phyloP scores from a whole-genome alignment of 2,888 invertebrate genomes.

The Oxystoma pomonae region DNA sequence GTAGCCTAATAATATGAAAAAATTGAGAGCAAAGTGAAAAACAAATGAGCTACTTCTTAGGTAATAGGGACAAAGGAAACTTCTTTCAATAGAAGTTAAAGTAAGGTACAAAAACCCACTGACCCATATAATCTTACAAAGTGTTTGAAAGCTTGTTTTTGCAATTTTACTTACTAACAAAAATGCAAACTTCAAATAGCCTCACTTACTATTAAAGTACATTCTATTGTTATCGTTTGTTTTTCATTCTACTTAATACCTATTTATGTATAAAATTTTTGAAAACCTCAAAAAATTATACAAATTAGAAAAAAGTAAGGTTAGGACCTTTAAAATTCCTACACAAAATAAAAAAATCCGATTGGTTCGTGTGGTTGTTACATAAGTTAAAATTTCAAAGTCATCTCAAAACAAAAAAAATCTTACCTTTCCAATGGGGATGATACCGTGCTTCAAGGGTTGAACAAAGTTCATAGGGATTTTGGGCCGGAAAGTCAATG shows the following conservation, averaged over 20 bases:
- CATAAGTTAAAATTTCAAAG: background rate
- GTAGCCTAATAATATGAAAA: too few species aligned
- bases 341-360: too few species aligned
- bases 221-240: background rate
- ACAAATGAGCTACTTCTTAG: too few species aligned
- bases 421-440: background rate
- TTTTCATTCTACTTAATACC: background rate
- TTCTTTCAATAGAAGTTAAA: too few species aligned
- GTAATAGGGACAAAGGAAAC: too few species aligned
- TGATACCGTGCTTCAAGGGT: background rate
- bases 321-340: background rate
- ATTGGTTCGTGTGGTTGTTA: background rate
- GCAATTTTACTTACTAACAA: too few species aligned
- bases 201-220: too few species aligned
- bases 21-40: too few species aligned
- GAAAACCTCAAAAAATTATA: background rate
- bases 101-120: too few species aligned
- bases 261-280: background rate
- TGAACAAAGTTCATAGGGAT: background rate
- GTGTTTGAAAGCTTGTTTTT: too few species aligned
- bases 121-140: too few species aligned
- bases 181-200: too few species aligned
- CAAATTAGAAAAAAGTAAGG: background rate
- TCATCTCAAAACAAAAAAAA: background rate
- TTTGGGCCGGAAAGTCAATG: conserved; percentile 1